A percentile compares a stretch with the other conserved stretches of the same genome.
phyloP scores from a whole-genome alignment of 2,888 invertebrate genomes.

The Dicranocentrus wangi region DNA sequence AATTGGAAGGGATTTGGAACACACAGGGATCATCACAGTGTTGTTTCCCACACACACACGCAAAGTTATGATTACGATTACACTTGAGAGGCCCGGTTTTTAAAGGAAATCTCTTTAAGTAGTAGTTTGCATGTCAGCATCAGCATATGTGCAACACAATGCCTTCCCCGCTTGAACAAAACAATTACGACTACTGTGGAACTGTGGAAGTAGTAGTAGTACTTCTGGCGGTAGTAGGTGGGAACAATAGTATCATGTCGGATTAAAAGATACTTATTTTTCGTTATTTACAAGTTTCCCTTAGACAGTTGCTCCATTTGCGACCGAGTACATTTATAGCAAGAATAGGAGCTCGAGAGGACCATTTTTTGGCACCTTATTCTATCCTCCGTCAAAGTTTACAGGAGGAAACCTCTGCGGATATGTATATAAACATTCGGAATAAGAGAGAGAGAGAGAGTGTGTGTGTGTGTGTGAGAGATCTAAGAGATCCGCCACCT shows the following conservation, averaged over 20 bases:
- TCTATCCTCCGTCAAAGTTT: background rate
- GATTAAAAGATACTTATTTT: conserved; percentile 37
- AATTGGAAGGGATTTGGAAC: background rate
- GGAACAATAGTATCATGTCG: conserved; percentile 4
- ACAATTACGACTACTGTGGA: background rate
- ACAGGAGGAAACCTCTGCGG: background rate
- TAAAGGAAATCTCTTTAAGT: background rate
- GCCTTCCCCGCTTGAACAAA: background rate
- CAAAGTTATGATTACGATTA: no score
- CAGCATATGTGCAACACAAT: background rate
- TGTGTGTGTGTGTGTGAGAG: no score
- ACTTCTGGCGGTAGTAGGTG: background rate
- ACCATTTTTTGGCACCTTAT: no score
- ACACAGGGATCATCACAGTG: no score
- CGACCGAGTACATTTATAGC: no score
- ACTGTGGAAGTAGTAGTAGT: background rate
- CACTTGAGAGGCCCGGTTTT: background rate
- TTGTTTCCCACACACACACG: no score
- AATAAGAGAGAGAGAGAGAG: background rate
- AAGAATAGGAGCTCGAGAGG: no score
- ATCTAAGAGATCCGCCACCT: background rate
- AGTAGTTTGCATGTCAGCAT: conserved; percentile 15
- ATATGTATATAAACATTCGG: background rate
- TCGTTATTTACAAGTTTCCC: conserved; percentile 27
- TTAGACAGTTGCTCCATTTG: no score